Conservation (phyloP, 2,888 invertebrate genomes). For the Eupithecia inturbata region DNA sequence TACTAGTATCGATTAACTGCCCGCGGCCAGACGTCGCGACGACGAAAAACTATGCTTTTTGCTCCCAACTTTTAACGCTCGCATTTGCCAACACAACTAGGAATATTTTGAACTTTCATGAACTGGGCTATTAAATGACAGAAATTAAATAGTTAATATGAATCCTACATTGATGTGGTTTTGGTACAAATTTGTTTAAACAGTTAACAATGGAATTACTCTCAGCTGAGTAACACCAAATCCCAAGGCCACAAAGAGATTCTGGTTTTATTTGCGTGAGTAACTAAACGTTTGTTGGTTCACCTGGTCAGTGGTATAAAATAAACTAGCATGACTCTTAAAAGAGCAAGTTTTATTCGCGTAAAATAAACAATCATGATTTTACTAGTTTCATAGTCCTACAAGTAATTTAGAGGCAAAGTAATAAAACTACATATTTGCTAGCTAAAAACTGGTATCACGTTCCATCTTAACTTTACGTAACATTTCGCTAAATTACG, state of each 20-base stretch:
- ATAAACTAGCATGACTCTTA: neutral
- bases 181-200: slow-evolving; percentile 18
- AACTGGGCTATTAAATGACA: slow-evolving; percentile 27
- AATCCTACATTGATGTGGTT: slow-evolving; percentile 7
- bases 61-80: slow-evolving; percentile 52
- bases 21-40: slow-evolving; percentile 64
- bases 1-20: slow-evolving; percentile 68
- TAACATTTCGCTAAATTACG: neutral
- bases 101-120: slow-evolving; percentile 37
- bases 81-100: slow-evolving; percentile 44
- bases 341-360: neutral
- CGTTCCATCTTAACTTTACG: neutral
- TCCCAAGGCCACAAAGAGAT: slow-evolving; percentile 8
- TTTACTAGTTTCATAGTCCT: neutral
- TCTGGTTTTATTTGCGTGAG: slow-evolving; percentile 20
- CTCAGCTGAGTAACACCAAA: slow-evolving; percentile 24
- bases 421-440: too few species aligned
- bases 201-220: slow-evolving; percentile 22
- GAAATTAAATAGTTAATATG: slow-evolving; percentile 27
- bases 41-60: slow-evolving; percentile 76
- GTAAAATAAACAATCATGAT: too few species aligned
- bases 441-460: neutral
- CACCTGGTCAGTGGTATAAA: neutral
- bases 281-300: slow-evolving; percentile 18
- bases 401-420: neutral